These are phyloP conservation scores for Campaea margaritaria DNA, from an alignment of 2,888 invertebrate species.

Conservation along the genomic window DNA sequence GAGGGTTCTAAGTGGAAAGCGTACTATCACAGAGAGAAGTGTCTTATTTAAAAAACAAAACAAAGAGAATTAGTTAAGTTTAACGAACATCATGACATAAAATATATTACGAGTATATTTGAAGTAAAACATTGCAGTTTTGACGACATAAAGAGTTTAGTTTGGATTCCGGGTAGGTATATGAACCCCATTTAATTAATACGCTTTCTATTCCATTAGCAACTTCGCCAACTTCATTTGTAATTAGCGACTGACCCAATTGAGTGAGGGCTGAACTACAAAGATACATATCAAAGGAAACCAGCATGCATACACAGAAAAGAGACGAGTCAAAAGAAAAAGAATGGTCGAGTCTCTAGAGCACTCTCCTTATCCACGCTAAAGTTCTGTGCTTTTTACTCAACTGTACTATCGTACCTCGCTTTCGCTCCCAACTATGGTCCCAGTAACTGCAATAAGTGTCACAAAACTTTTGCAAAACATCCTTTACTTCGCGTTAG, in stretches of 20 bases:
- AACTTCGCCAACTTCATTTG: too few species aligned
- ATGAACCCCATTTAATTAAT: too few species aligned
- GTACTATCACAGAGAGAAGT: constrained; percentile 29
- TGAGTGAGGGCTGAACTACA: too few species aligned
- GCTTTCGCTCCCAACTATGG: constrained; percentile 37
- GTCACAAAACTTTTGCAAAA: constrained; percentile 71
- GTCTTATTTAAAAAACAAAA: not conserved
- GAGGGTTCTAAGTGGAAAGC: constrained; percentile 38
- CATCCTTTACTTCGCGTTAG: constrained; percentile 70
- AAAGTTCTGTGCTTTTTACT: constrained; percentile 27
- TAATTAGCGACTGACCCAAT: too few species aligned
- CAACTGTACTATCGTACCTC: constrained; percentile 32
- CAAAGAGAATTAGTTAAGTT: not conserved
- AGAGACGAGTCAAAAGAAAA: constrained; percentile 6
- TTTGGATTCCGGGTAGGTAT: too few species aligned
- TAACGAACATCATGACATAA: too few species aligned
- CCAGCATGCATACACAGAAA: not conserved
- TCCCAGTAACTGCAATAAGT: constrained; percentile 68
- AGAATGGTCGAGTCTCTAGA: constrained; percentile 5
- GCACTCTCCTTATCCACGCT: constrained; percentile 14
- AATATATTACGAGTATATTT: too few species aligned
- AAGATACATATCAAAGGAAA: too few species aligned
- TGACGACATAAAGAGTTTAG: too few species aligned
- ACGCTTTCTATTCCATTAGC: too few species aligned
- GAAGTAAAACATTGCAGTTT: too few species aligned